These are phyloP conservation scores for Eremophila alpestris DNA, from an alignment of 2,797 vertebrate genomes.

Conservation along the genomic window DNA sequence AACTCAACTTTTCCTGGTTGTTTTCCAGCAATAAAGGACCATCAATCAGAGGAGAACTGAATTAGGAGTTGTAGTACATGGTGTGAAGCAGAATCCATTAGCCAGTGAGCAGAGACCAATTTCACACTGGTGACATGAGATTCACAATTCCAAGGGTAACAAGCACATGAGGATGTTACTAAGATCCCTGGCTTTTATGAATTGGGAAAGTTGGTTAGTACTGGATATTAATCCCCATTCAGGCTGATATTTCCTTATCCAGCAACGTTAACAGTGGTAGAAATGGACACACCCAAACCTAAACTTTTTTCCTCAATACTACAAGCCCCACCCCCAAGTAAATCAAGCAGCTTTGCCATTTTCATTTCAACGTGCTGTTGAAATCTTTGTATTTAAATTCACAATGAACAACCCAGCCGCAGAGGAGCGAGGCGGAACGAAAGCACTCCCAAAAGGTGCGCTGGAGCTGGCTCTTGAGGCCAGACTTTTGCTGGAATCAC, in stretches of 20 bases:
- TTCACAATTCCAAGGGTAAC: neutral
- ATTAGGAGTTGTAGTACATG: neutral
- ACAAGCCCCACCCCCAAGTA: neutral
- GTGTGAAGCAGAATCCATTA: neutral
- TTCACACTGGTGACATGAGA: neutral
- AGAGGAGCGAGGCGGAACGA: accelerated
- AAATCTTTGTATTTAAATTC: neutral
- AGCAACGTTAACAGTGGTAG: neutral
- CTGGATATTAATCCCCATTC: neutral
- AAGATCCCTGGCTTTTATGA: neutral
- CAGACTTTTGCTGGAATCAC: accelerated
- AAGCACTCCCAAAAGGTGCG: neutral
- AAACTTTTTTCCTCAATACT: accelerated
- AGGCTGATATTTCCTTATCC: neutral
- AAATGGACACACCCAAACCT: neutral
- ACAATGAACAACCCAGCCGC: neutral
- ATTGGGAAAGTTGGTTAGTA: accelerated
- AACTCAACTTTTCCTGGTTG: neutral
- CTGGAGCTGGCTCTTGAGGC: accelerated
- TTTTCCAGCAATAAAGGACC: neutral
- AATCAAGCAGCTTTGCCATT: neutral
- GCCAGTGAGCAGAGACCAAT: neutral
- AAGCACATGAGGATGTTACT: neutral
- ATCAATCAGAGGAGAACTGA: conserved; percentile 3
- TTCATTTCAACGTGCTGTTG: neutral